Conservation (phyloP, 2,113 vertebrate species). For the Marmota monax region DNA sequence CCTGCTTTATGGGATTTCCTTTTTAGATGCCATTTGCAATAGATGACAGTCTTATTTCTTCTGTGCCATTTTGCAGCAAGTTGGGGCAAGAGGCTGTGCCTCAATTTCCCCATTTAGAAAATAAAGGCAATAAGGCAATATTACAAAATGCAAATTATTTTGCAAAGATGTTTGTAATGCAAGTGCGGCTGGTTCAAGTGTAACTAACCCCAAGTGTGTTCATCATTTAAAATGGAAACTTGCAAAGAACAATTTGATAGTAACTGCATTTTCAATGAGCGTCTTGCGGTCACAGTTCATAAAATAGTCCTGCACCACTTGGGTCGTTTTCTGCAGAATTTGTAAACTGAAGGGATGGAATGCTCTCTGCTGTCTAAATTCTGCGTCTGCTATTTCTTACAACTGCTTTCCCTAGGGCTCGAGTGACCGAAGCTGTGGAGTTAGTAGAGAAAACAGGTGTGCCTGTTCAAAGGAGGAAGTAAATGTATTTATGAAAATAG, state of each 20-base stretch:
- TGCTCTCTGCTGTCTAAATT: constrained; percentile 83
- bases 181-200: constrained; percentile 80
- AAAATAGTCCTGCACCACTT: constrained; percentile 82
- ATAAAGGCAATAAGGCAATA: constrained; percentile 8
- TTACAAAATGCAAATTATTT: background rate
- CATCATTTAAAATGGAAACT: constrained; percentile 84
- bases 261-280: constrained; percentile 87
- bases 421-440: constrained; percentile 83
- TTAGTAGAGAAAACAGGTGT: constrained; percentile 90
- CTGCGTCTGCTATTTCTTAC: constrained; percentile 88
- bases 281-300: constrained; percentile 85
- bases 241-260: constrained; percentile 86
- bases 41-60: background rate
- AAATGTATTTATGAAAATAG: constrained; percentile 77
- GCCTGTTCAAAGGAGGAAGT: constrained; percentile 81
- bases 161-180: constrained; percentile 65
- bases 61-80: constrained; percentile 32
- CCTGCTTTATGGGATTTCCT: background rate
- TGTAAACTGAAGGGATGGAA: constrained; percentile 86
- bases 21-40: background rate
- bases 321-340: constrained; percentile 86
- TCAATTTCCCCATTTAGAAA: constrained; percentile 25
- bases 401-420: constrained; percentile 81
- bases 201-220: constrained; percentile 74
- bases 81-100: background rate